Base-by-base conservation (phyloP, 92 coral and sea anemone genomes). In the Palythoa caribaeorum region DNA sequence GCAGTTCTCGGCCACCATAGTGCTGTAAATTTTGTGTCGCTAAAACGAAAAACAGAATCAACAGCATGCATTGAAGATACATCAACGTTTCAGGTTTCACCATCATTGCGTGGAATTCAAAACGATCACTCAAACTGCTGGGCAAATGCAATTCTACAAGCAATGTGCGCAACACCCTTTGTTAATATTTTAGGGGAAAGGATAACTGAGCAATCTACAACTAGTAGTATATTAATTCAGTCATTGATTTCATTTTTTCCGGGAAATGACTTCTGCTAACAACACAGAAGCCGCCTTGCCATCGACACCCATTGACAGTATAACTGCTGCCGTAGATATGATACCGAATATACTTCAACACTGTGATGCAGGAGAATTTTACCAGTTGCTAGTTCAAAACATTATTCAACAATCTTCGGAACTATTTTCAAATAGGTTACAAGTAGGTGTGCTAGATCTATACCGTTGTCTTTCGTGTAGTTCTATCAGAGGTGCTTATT, bases 111-210 rank as follows among this genome's bases (percentile, higher is more conserved):
- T 9, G 17, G 75, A 10, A 71, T 71, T 38, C 44, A 38, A 35
- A 71, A 71, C n/a, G 48, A 71, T 38, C 75, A 16, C n/a, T 71
- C 75, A 10, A 71, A 71, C 47, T 71, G 75, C 75, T 71, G 75
- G n/a, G 44, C 47, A 38, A 36, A 71, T 13, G 39, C 75, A 70
- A 38, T 35, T 35, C 47, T 70, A 9, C 75, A 70, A 70, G 75
- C 75, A 70, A 70, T 70, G 2, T 70, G 75, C 37, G 75, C 75
- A 70, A 70, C 75, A 35, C 47, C 40, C 15, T 8, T 70, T 38
- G 75, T 9, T 1, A 4, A 2, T 36, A 35, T 70, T 11, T 70
- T 70, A 14, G 1, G 17, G 20, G 70, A 60, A 60, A 20, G 70
- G 17, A 3, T 62, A 62, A 62, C 36, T 62, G 70, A 16, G 36